phyloP scores from a whole-genome alignment of 2,797 vertebrate genomes.

The Prionace glauca region DNA sequence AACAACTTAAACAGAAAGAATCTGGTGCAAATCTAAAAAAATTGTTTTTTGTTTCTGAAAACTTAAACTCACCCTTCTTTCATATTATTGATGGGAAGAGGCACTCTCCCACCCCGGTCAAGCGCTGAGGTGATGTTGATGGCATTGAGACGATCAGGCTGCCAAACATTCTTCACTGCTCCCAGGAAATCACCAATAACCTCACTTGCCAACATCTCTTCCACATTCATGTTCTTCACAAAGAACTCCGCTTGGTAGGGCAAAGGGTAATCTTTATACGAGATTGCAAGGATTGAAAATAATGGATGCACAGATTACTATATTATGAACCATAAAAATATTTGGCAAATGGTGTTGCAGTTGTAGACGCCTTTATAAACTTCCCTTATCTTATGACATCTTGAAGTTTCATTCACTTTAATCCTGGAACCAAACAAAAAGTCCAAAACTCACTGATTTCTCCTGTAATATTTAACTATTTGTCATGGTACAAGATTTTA shows the following conservation, averaged over 20 bases:
- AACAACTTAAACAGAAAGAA: neutral
- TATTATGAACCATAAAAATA: neutral
- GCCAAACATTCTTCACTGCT: conserved; percentile 96
- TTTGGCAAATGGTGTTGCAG: neutral
- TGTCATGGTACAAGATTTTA: too few relatives aligned
- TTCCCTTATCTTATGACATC: too few relatives aligned
- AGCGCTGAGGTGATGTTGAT: conserved; percentile 96
- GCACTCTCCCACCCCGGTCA: conserved; percentile 88
- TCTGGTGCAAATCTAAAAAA: neutral
- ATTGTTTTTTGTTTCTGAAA: neutral
- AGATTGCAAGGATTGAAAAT: neutral
- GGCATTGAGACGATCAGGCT: conserved; percentile 89
- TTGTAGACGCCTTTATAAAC: neutral
- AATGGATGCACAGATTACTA: neutral
- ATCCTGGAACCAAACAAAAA: too few relatives aligned
- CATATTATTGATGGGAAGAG: conserved; percentile 91
- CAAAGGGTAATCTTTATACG: conserved; percentile 75
- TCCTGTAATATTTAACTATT: too few relatives aligned
- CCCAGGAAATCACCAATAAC: conserved; percentile 94
- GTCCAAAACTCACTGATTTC: too few relatives aligned
- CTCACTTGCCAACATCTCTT: conserved; percentile 97
- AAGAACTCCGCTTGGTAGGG: conserved; percentile 95
- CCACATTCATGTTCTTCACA: conserved; percentile 97
- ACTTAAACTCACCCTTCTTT: conserved; percentile 84
- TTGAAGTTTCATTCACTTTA: too few relatives aligned